Conservation (phyloP, 64 coral and sea anemone species). For the Stichodactyla mertensii region DNA sequence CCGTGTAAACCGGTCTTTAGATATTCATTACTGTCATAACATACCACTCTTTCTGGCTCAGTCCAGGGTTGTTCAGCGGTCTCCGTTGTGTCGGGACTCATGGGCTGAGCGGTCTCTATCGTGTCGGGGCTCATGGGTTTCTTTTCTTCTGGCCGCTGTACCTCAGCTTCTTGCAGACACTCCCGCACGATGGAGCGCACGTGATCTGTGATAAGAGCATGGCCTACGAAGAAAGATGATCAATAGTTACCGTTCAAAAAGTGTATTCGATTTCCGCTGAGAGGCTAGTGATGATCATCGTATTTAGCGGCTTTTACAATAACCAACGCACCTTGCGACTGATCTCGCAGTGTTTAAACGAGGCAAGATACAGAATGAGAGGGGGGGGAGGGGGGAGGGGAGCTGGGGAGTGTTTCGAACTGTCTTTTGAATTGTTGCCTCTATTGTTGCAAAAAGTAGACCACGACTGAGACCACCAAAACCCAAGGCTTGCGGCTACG, state of each 20-base stretch:
- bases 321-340: too few relatives aligned
- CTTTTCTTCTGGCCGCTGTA: conserved; percentile 36
- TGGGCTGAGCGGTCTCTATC: background rate
- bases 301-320: too few relatives aligned
- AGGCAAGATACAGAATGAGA: too few relatives aligned
- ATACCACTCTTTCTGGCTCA: conserved; percentile 36
- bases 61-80: background rate
- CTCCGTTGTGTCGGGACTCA: background rate
- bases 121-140: background rate
- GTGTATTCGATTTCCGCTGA: background rate
- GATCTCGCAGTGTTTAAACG: too few relatives aligned
- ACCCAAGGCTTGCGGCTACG: too few relatives aligned
- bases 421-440: too few relatives aligned
- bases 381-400: too few relatives aligned
- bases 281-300: too few relatives aligned
- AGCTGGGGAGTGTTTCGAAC: too few relatives aligned
- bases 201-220: conserved; percentile 83
- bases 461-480: too few relatives aligned
- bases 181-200: conserved; percentile 83
- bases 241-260: background rate
- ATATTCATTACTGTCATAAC: background rate
- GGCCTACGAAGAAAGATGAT: background rate
- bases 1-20: too few relatives aligned
- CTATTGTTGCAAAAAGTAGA: too few relatives aligned
- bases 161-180: conserved; percentile 81